Base-by-base conservation (phyloP, 2,888 invertebrate species). In the Magallana nippona region DNA sequence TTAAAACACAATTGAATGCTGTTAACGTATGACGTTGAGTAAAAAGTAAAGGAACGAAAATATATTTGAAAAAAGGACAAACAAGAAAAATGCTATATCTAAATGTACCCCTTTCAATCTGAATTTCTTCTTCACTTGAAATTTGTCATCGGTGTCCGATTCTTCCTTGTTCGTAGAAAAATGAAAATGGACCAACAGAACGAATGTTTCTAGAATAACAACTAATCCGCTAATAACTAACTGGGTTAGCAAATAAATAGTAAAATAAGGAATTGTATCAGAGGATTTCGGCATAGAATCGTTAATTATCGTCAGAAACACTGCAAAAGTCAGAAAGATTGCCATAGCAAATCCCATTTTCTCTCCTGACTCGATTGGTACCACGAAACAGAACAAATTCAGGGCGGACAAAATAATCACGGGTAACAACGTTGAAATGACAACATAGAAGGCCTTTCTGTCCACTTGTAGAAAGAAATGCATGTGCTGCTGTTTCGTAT, bases 261-360 rank as follows among this genome's bases (percentile, higher is more conserved):
- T 27, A 60, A 60, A 60, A 10, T 19, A 60, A 19, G 60, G 60
- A 60, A 60, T 19, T 10, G 10, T n/a, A n/a, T 60, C 60, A 10
- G 60, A 60, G 2, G 60, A 60, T 60, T 60, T 60, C 8, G 60
- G 60, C 60, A 60, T 60, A 19, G 60, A 60, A 60, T 60, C 60
- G 60, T 60, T 60, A 11, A 60, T 60, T 60, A 60, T 60, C 1
- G 60, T 60, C 60, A 60, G 17, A 60, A 60, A 60, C 19, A 60
- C 60, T 8, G 60, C 60, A 60, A 60, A 60, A 5, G 60, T 60
- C 19, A 60, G 19, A 60, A 60, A 60, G n/a, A 60, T 60, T 8
- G 60, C 60, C 60, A 60, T 60, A 19, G 17, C n/a, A 17, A 60
- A 60, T 19, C 60, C 60, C 60, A 60, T 60, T n/a, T 60, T 60